Conservation (phyloP, 2,888 invertebrate genomes). For the Bombylius discolor region DNA sequence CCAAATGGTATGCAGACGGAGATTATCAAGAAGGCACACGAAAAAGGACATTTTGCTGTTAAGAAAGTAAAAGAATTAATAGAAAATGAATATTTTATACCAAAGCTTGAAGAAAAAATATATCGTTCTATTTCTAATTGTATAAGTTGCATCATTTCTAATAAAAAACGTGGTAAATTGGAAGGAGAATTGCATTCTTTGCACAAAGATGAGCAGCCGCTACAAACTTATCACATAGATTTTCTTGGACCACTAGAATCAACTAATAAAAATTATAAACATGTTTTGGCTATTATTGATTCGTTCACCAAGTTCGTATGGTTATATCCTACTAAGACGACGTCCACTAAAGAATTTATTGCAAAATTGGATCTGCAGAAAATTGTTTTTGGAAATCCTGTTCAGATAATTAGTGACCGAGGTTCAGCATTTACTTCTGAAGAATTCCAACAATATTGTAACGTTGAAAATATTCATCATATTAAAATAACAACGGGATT, state of each 20-base stretch:
- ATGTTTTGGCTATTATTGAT: neutral
- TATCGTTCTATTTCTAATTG: neutral
- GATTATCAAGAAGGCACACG: constrained; percentile 2
- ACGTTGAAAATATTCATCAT: constrained; percentile 19
- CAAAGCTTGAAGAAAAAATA: neutral
- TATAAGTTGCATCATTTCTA: neutral
- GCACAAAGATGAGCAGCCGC: neutral
- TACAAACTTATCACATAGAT: constrained; percentile 4
- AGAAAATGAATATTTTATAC: neutral
- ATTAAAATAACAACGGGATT: constrained; percentile 17
- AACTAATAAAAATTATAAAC: neutral
- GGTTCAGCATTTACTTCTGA: constrained; percentile 28
- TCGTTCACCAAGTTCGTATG: neutral
- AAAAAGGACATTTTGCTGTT: constrained; percentile 4
- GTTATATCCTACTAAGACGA: neutral
- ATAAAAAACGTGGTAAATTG: too few species aligned
- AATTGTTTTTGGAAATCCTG: constrained; percentile 12
- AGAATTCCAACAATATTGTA: constrained; percentile 23
- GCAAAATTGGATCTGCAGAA: neutral
- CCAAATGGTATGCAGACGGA: constrained; percentile 7
- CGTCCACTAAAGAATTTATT: neutral
- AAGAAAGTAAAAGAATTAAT: constrained; percentile 1
- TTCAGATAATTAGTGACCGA: constrained; percentile 26
- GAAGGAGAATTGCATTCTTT: constrained; percentile 4
- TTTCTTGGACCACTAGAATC: constrained; percentile 2